Conservation (phyloP, 2,888 invertebrate species). For the Nudaria mundana region DNA sequence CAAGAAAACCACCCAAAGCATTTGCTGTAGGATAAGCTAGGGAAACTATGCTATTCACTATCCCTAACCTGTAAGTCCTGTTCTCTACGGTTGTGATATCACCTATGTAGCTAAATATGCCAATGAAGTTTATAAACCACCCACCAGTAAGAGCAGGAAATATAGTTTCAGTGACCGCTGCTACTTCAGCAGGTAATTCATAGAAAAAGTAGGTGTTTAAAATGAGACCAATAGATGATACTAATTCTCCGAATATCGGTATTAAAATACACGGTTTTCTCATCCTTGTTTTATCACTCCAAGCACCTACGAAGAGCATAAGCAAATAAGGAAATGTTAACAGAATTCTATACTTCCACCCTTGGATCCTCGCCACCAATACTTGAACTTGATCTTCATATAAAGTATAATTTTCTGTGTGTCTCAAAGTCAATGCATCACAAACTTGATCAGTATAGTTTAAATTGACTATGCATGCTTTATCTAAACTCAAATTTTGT, state of each 20-base stretch:
- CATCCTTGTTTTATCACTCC: conserved; percentile 86
- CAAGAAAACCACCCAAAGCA: conserved; percentile 90
- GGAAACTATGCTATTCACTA: conserved; percentile 93
- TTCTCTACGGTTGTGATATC: conserved; percentile 91
- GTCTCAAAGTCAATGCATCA: conserved; percentile 86
- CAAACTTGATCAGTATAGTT: conserved; percentile 86
- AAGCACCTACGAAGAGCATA: conserved; percentile 91
- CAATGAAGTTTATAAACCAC: conserved; percentile 93
- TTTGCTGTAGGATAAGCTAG: conserved; percentile 93
- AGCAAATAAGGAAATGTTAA: conserved; percentile 90
- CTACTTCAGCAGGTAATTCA: conserved; percentile 89
- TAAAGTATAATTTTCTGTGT: conserved; percentile 82
- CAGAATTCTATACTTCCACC: conserved; percentile 92
- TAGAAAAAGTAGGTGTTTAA: conserved; percentile 89
- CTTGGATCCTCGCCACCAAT: conserved; percentile 87
- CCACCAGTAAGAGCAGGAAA: conserved; percentile 92
- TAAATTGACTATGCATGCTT: conserved; percentile 91
- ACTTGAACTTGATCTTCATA: conserved; percentile 85
- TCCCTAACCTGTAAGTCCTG: conserved; percentile 90
- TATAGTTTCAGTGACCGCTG: conserved; percentile 88
- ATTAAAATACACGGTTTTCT: conserved; percentile 90
- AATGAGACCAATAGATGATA: conserved; percentile 88
- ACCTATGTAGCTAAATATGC: conserved; percentile 92
- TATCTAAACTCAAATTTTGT: conserved; percentile 86
- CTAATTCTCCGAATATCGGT: conserved; percentile 89